Percentiles rank a stretch among this genome's conserved stretches.
Evolutionary conservation across 1,140 invertebrate species (phyloP).

Genomic region (Nasonia vitripennis): DNA sequence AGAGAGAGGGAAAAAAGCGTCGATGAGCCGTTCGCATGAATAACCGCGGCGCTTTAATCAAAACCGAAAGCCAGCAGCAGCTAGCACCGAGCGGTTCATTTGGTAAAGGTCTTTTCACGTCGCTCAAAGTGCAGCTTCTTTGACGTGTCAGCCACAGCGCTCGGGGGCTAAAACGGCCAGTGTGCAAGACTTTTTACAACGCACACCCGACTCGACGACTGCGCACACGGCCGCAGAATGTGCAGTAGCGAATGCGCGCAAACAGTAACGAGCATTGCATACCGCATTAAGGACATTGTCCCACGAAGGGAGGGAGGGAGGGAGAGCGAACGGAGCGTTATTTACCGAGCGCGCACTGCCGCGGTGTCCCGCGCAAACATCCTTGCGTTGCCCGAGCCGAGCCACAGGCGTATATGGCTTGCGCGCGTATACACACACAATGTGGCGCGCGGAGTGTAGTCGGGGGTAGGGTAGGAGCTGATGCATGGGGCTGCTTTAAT

Average conservation of each 20-base stretch:
- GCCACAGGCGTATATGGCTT: neutral
- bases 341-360: conserved; percentile 3
- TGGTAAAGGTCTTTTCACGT: neutral
- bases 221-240: neutral
- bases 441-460: neutral
- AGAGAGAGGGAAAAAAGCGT: neutral
- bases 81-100: neutral
- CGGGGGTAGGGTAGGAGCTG: neutral
- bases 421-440: neutral
- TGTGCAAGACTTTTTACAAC: neutral
- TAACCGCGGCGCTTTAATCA: neutral
- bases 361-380: conserved; percentile 18
- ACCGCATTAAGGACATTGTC: conserved; percentile 33
- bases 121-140: conserved; percentile 4
- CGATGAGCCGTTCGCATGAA: neutral
- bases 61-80: neutral
- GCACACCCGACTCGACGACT: neutral
- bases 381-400: neutral
- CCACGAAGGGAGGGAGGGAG: neutral
- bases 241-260: neutral
- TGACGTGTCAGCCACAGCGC: neutral
- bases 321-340: neutral
- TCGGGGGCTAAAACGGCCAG: neutral
- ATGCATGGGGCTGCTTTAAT: conserved; percentile 12
- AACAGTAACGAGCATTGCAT: conserved; percentile 1